These are phyloP conservation scores for Microplitis demolitor DNA, from an alignment of 1,140 invertebrate species.

Conservation along the genomic window DNA sequence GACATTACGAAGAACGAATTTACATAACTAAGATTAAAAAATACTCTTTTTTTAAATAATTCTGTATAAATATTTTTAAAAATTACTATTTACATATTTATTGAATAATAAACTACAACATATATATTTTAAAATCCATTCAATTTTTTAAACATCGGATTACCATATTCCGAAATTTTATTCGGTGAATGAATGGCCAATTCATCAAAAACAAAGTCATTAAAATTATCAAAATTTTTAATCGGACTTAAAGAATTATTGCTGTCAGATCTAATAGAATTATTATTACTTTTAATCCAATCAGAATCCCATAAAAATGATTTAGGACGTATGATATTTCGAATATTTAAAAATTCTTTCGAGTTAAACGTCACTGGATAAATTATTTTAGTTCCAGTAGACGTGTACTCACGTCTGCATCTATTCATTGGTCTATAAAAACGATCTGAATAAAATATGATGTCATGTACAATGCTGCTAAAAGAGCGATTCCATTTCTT, in stretches of 20 bases:
- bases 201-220: slow-evolving; percentile 18
- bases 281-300: slow-evolving; percentile 23
- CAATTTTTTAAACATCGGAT: slow-evolving; percentile 19
- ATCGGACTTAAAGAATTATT: slow-evolving; percentile 3
- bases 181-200: background rate
- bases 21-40: background rate
- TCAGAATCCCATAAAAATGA: slow-evolving; percentile 46
- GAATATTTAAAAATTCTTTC: slow-evolving; percentile 13
- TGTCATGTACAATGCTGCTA: slow-evolving; percentile 42
- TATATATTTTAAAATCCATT: slow-evolving; percentile 9
- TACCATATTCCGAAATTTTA: slow-evolving; percentile 22
- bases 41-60: background rate
- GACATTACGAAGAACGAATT: slow-evolving; percentile 7
- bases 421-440: slow-evolving; percentile 51
- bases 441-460: slow-evolving; percentile 49
- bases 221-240: slow-evolving; percentile 3
- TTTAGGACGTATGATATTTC: slow-evolving; percentile 26
- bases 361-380: slow-evolving; percentile 24
- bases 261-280: slow-evolving; percentile 4
- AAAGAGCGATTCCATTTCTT: slow-evolving; percentile 25
- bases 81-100: background rate
- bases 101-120: background rate
- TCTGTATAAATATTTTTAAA: background rate
- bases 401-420: slow-evolving; percentile 48
- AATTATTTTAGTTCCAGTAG: slow-evolving; percentile 49